Percentiles rank a stretch among this genome's conserved stretches.
These are phyloP conservation scores for Pantherophis alleghaniensis DNA, from an alignment of 2,797 vertebrate genomes.

Conservation along the genomic window DNA sequence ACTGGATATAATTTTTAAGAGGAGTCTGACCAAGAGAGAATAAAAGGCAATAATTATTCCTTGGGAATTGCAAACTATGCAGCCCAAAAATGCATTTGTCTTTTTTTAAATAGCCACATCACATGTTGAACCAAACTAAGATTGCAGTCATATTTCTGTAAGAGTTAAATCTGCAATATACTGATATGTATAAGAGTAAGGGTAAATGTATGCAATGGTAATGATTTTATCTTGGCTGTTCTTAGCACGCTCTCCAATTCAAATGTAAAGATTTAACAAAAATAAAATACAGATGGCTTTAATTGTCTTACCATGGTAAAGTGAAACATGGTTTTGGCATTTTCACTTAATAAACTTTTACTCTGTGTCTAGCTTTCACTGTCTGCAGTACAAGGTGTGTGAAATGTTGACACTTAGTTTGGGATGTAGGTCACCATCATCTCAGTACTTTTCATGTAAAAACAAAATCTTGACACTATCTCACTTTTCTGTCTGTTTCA, in stretches of 20 bases:
- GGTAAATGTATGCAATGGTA: background rate
- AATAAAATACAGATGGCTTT: background rate
- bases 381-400: background rate
- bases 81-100: background rate
- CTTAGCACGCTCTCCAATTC: background rate
- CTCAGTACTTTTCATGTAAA: background rate
- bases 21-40: background rate
- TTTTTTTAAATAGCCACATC: background rate
- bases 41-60: background rate
- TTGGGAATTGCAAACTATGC: background rate
- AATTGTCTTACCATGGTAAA: background rate
- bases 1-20: background rate
- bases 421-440: constrained; percentile 1
- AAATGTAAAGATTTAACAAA: background rate
- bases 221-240: background rate
- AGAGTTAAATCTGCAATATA: background rate
- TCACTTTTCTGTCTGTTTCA: background rate
- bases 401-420: background rate
- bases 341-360: background rate
- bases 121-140: background rate
- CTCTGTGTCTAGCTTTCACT: background rate
- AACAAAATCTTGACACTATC: background rate
- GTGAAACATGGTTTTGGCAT: background rate
- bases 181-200: background rate
- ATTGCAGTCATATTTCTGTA: background rate